Evolutionary conservation across 2,888 invertebrate genomes (phyloP).

Genomic region (Anagyrus pseudococci): DNA sequence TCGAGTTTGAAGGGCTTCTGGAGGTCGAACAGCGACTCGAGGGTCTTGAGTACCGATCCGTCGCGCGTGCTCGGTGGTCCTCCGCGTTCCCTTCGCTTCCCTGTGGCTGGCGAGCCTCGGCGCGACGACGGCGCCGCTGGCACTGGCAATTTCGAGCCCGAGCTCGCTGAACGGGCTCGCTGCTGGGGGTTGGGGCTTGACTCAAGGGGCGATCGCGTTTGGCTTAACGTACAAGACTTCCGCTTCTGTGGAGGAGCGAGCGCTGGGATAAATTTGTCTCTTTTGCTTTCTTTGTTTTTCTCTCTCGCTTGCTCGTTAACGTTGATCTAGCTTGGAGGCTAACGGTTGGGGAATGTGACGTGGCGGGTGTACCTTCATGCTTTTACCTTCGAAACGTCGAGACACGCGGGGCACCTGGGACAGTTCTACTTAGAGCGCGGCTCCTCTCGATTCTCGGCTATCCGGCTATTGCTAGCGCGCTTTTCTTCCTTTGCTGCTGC

Average conservation of each 20-base stretch:
- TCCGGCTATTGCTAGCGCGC: too few relatives aligned
- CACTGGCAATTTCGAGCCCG: slow-evolving; percentile 2
- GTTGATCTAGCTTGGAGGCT: too few relatives aligned
- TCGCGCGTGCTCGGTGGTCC: too few relatives aligned
- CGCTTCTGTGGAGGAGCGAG: slow-evolving; percentile 13
- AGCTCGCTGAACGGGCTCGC: background rate
- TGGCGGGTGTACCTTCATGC: slow-evolving; percentile 35
- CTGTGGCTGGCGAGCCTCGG: slow-evolving; percentile 17
- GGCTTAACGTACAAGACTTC: slow-evolving; percentile 27
- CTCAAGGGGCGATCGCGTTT: slow-evolving; percentile 10
- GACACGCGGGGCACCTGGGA: too few relatives aligned
- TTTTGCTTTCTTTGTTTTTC: too few relatives aligned
- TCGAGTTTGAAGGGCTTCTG: slow-evolving; percentile 41
- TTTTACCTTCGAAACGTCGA: slow-evolving; percentile 39
- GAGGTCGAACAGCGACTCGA: slow-evolving; percentile 54
- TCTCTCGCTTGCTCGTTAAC: too few relatives aligned
- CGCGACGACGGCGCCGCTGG: background rate
- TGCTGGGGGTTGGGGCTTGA: background rate
- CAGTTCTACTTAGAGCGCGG: too few relatives aligned
- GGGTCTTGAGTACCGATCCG: slow-evolving; percentile 45
- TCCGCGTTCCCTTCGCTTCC: slow-evolving; percentile 30
- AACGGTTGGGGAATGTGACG: background rate
- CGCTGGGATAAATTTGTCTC: too few relatives aligned
- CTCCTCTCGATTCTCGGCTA: too few relatives aligned
- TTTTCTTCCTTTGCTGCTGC: background rate